Conservation (phyloP, 2,888 invertebrate species). For the Neoaliturus tenellus region DNA sequence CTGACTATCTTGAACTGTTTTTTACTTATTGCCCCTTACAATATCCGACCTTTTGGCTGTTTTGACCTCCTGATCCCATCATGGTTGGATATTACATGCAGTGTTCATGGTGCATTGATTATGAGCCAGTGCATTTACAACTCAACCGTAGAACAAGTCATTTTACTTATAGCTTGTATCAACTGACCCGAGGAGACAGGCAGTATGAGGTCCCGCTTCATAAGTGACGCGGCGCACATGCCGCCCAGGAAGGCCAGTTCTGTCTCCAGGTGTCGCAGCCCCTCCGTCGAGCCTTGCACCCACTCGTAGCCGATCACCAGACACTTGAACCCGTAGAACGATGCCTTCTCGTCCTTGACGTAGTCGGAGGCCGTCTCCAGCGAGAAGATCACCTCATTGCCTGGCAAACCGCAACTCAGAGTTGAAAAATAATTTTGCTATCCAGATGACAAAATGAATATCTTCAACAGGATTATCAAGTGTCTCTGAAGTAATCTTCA, state of each 20-base stretch:
- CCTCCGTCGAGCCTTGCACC: constrained; percentile 76
- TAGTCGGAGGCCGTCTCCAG: constrained; percentile 97
- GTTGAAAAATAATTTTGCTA: no score
- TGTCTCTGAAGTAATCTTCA: no score
- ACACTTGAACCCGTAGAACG: constrained; percentile 88
- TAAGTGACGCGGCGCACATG: constrained; percentile 92
- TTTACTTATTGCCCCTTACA: no score
- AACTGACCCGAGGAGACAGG: constrained; percentile 76
- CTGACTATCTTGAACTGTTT: no score
- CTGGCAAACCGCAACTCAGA: constrained; percentile 73
- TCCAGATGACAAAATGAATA: no score
- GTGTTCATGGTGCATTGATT: no score
- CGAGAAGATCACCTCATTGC: constrained; percentile 96
- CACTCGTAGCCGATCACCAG: constrained; percentile 89
- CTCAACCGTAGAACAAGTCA: no score
- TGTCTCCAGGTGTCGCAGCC: constrained; percentile 87
- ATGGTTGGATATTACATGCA: no score
- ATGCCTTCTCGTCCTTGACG: constrained; percentile 90
- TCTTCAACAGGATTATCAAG: no score
- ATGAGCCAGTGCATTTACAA: no score
- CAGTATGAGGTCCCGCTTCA: constrained; percentile 87
- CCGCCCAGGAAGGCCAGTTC: constrained; percentile 94
- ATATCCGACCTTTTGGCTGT: no score
- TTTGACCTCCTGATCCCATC: no score
- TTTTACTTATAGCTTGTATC: not conserved